These are phyloP conservation scores for Ceratotherium simum DNA, from an alignment of 2,113 vertebrate species.

Conservation along the genomic window DNA sequence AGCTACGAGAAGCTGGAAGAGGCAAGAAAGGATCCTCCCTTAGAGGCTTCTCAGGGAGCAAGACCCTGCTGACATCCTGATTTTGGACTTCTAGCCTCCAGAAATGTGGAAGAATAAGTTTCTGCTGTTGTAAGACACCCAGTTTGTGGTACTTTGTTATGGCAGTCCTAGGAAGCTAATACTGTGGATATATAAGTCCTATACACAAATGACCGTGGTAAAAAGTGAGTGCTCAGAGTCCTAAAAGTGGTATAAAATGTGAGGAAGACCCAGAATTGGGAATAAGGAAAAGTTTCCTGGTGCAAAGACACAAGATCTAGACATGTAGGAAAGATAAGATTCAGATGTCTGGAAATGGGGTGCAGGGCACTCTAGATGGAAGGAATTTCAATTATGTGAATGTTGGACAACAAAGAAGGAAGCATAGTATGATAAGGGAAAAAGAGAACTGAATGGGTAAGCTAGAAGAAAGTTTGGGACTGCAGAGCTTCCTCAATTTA, in stretches of 20 bases:
- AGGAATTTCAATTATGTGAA: not conserved
- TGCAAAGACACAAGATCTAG: not conserved
- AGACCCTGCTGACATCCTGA: too few relatives aligned
- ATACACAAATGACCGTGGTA: not conserved
- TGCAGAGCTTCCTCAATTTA: too few relatives aligned
- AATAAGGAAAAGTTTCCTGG: not conserved
- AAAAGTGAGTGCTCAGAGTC: not conserved
- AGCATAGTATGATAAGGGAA: rapidly evolving
- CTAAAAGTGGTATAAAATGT: not conserved
- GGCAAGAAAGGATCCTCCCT: not conserved
- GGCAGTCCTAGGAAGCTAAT: not conserved
- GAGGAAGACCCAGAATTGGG: not conserved
- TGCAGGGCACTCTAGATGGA: not conserved
- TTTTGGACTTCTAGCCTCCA: not conserved
- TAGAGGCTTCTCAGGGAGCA: not conserved
- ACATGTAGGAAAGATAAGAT: not conserved
- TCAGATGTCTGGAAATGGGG: not conserved
- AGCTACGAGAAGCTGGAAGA: not conserved
- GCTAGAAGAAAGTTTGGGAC: not conserved
- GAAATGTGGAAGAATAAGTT: not conserved
- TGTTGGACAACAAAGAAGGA: not conserved
- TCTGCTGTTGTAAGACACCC: not conserved
- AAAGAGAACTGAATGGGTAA: not conserved
- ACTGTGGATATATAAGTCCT: not conserved
- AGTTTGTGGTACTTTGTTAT: not conserved